Evolutionary conservation across 2,797 vertebrate genomes (phyloP), one percentile per base, ranked within the genome.

Genomic region (Gallinago nigripennis): DNA sequence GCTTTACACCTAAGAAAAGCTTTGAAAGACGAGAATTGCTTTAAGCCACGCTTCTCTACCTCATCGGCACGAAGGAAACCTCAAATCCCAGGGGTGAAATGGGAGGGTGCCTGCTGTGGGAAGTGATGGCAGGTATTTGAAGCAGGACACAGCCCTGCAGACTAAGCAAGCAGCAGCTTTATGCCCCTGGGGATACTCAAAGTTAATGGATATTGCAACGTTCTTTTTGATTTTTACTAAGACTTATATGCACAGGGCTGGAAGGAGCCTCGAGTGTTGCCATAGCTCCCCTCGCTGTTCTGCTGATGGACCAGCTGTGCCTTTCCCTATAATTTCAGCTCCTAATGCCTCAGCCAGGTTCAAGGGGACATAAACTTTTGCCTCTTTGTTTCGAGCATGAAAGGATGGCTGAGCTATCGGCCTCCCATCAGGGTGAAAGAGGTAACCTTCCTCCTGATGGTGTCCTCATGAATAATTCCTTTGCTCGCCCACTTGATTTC

Each of bases 391-490:
- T 68, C 77, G 68, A 81, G 61, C 30, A 46, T 58, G 69, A 37
- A 90, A 65, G 3, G 13, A 48, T 41, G 85, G 69, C 79, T 90
- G 87, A 88, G 82, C 89, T 76, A n/a, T 57, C 0, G 1, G 86
- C 39, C 61, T 96, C 45, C 65, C 1, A 0, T 31, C 11, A 61
- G 91, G 82, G 82, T 75, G 82, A 91, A 91, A 85, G 93, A 96
- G 80, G 92, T 81, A 69, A 96, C 91, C 80, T 96, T 86, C 58
- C 69, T 86, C 69, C 84, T 77, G 46, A 5, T 5, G 48, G 71
- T 70, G 68, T 80, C 86, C 91, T 94, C 89, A 82, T 94, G 87
- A 95, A 95, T 92, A 92, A 91, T 91, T 96, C 90, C 69, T 16
- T 33, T 0, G 0, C 89, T 96, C 2, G 4, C 90, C 92, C 79